phyloP scores from a whole-genome alignment of 2,888 invertebrate species.

The Archaeoteleia sp. region DNA sequence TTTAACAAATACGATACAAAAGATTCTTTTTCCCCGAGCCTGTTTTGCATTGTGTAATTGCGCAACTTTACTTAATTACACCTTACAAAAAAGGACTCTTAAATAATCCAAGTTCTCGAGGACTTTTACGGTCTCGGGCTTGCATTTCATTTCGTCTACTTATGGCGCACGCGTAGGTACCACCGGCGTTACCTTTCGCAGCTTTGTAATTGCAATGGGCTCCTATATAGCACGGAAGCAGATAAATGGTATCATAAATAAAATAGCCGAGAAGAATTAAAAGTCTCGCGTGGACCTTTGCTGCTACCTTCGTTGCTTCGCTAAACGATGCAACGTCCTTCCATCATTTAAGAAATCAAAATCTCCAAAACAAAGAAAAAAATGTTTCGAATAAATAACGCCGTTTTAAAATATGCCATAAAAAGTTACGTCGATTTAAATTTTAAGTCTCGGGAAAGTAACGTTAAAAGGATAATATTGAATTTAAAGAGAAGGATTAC shows the following conservation, averaged over 20 bases:
- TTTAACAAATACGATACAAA: conserved; percentile 30
- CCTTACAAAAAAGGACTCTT: conserved; percentile 38
- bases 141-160: conserved; percentile 36
- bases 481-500: conserved; percentile 24
- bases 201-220: conserved; percentile 34
- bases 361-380: too few species aligned
- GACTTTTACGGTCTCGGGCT: conserved; percentile 34
- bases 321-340: too few species aligned
- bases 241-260: conserved; percentile 44
- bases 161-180: conserved; percentile 7
- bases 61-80: conserved; percentile 40
- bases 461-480: conserved; percentile 34
- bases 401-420: too few species aligned
- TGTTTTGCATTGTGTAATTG: conserved; percentile 33
- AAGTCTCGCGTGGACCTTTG: conserved; percentile 24
- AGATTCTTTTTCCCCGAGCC: conserved; percentile 18
- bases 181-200: conserved; percentile 11
- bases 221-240: conserved; percentile 15
- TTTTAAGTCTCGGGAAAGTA: too few species aligned
- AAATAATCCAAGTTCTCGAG: conserved; percentile 35
- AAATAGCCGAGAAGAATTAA: conserved; percentile 42
- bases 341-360: too few species aligned
- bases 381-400: too few species aligned
- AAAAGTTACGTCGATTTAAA: too few species aligned
- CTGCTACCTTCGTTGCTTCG: neutral